phyloP scores from a whole-genome alignment of 1,140 invertebrate genomes.

The Drosophila burlai region DNA sequence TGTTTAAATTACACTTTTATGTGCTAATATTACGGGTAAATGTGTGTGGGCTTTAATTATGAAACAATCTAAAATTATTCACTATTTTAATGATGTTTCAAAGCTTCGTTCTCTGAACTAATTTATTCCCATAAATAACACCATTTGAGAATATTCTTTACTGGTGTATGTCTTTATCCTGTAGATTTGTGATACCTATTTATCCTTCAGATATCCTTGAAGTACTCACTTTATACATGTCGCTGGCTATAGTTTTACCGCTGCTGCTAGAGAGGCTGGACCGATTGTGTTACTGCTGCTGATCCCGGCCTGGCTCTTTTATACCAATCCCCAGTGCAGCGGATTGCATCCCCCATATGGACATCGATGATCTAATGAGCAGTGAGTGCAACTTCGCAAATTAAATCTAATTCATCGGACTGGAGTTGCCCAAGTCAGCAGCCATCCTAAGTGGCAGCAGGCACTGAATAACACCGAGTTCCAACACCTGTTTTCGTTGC shows the following conservation, averaged over 20 bases:
- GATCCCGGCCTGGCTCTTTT: slow-evolving; percentile 41
- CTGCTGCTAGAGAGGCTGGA: slow-evolving; percentile 26
- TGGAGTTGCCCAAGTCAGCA: slow-evolving; percentile 35
- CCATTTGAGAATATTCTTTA: neutral
- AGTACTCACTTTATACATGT: slow-evolving; percentile 67
- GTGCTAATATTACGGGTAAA: neutral
- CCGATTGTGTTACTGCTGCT: slow-evolving; percentile 35
- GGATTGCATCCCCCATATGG: slow-evolving; percentile 42
- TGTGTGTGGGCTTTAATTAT: too few relatives aligned
- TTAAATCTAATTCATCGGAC: slow-evolving; percentile 20
- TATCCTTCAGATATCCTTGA: neutral
- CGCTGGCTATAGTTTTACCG: slow-evolving; percentile 9
- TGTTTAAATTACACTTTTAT: neutral
- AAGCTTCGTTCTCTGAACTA: neutral
- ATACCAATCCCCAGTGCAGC: slow-evolving; percentile 41
- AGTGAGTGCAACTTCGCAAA: slow-evolving; percentile 16
- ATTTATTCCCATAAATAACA: neutral
- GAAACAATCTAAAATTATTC: too few relatives aligned
- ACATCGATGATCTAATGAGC: slow-evolving; percentile 66
- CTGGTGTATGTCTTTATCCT: neutral
- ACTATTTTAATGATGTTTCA: too few relatives aligned
- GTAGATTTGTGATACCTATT: neutral
- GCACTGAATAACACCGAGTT: slow-evolving; percentile 14
- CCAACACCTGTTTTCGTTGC: slow-evolving; percentile 51
- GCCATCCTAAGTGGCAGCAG: slow-evolving; percentile 24